Evolutionary conservation across 23 tunicate genomes (phyloP).

Genomic region (Halocynthia roretzi): DNA sequence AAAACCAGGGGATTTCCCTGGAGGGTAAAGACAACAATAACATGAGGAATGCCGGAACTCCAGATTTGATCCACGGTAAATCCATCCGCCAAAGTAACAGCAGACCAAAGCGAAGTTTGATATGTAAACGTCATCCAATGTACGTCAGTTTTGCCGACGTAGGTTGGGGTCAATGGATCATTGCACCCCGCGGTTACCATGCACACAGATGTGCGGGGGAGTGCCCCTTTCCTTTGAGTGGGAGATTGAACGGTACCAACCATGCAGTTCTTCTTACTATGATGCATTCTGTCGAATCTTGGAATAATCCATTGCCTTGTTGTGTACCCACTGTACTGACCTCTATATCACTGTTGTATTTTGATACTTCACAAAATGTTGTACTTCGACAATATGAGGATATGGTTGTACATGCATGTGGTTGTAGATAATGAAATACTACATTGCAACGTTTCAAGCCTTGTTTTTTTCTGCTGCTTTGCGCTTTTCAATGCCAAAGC

Average conservation of each 20-base stretch:
- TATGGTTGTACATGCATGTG: constrained; percentile 68
- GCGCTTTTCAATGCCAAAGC: too few relatives aligned
- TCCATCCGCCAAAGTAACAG: not conserved
- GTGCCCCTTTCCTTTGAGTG: constrained; percentile 70
- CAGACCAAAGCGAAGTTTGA: constrained; percentile 20
- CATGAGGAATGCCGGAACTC: not conserved
- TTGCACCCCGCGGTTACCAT: constrained; percentile 70
- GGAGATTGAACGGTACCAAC: constrained; percentile 58
- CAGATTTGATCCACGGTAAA: not conserved
- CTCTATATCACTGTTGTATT: constrained; percentile 50
- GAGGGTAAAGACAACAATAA: not conserved
- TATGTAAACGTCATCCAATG: constrained; percentile 61
- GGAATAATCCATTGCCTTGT: constrained; percentile 38
- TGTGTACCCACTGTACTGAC: constrained; percentile 68
- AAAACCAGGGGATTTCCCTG: not conserved
- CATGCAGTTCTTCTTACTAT: constrained; percentile 61
- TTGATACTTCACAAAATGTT: constrained; percentile 53
- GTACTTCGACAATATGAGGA: constrained; percentile 71
- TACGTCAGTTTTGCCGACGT: constrained; percentile 56
- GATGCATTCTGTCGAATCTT: constrained; percentile 67
- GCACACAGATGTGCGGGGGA: constrained; percentile 75
- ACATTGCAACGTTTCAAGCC: too few relatives aligned
- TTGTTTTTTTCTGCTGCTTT: too few relatives aligned
- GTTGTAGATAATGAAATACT: constrained; percentile 35
- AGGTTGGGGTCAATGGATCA: constrained; percentile 83